Evolutionary conservation across 1,140 invertebrate genomes (phyloP), one percentile per base, ranked within the genome.

Genomic region (Drosophila orosa): DNA sequence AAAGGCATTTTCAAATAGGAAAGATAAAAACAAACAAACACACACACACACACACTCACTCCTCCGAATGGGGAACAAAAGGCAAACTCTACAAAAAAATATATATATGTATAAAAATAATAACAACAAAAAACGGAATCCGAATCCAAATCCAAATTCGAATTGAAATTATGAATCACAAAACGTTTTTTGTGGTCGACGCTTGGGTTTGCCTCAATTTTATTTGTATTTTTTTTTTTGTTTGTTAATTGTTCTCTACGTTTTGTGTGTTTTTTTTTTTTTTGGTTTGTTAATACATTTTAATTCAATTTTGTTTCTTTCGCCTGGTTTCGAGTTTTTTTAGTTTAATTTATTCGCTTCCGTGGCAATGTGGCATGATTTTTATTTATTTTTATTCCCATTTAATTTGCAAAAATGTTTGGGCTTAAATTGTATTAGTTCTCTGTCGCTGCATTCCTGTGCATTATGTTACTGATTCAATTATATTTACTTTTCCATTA

Each of bases 91-190:
- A 74, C 37, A 33, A 52, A 73, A 63, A 55, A 39, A 15, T n/a
- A 15, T 25, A 42, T 19, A 22, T 17, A 17, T 47, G 5, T 25
- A 27, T 17, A 29, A 42, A 33, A 33, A 45, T 40, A 57, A 25
- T 37, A 57, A 66, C 19, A 68, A 45, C 31, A 54, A 33, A 40
- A 45, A 60, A 50, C 50, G 15, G 24, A 68, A 50, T 24, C 45
- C 44, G 37, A 71, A 40, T 33, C 44, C 52, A 40, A 78, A 62
- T 58, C 29, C 52, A 40, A 78, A 62, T 58, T 24, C 42, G 55
- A 81, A 57, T 71, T 60, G 37, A 72, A 80, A 71, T 80, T 80
- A 80, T 80, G 78, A 81, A 61, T 80, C 78, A 81, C 65, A 81
- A 80, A 80, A 75, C 35, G 25, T 59, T 61, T 59, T 67, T 68